A percentile compares a stretch with the other conserved stretches of the same genome.
These are phyloP conservation scores for Arctocebus calabarensis DNA, from an alignment of 2,797 vertebrate species.

Conservation along the genomic window DNA sequence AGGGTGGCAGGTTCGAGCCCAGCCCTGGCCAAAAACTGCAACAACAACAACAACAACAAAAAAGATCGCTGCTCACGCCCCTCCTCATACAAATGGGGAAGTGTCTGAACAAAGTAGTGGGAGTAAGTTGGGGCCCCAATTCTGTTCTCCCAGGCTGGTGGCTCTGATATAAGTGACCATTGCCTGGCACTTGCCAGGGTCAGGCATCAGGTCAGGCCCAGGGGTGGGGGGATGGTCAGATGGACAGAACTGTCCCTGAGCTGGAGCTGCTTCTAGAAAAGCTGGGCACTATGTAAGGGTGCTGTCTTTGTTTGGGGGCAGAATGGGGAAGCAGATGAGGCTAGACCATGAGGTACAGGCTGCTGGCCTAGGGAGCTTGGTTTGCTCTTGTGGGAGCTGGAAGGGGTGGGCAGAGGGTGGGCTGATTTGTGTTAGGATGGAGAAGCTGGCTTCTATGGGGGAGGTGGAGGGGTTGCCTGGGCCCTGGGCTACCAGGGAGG, in stretches of 20 bases:
- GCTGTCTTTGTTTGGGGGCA: not conserved
- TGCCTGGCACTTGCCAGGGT: not conserved
- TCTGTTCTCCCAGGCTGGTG: not conserved
- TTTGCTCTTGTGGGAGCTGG: not conserved
- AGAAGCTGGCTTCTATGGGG: not conserved
- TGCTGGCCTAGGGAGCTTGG: fast-evolving
- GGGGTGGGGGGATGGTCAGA: not conserved
- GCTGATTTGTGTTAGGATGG: not conserved
- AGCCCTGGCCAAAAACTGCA: too few species aligned
- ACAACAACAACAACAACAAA: too few species aligned
- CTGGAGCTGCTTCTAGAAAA: not conserved
- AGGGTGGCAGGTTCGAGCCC: too few species aligned
- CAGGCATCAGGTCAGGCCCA: not conserved
- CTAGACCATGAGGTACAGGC: fast-evolving
- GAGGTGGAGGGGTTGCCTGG: not conserved
- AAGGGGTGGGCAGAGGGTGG: not conserved
- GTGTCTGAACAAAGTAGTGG: not conserved
- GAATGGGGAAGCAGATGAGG: not conserved
- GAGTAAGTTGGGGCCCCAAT: not conserved
- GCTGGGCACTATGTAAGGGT: fast-evolving
- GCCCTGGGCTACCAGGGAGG: not conserved
- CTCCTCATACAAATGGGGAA: not conserved
- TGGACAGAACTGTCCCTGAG: not conserved
- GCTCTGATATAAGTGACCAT: fast-evolving
- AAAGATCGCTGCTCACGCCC: not conserved